Evolutionary conservation across 2,888 invertebrate genomes (phyloP), one percentile per base, ranked within the genome.

Genomic region (Drosophila silvestris): DNA sequence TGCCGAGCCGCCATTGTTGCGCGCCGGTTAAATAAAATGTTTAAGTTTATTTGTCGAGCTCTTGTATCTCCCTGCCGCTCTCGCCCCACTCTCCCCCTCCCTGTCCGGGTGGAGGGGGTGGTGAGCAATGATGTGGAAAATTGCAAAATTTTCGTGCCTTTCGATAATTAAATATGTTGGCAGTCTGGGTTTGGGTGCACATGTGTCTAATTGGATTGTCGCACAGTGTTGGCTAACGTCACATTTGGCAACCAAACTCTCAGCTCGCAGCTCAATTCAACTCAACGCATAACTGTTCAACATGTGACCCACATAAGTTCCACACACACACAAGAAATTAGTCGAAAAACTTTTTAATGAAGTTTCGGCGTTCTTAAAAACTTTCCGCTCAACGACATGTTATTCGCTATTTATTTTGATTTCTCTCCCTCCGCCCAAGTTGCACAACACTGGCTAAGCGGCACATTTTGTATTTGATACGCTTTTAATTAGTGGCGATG

Each of bases 401-500:
- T 88, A 72, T 77, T 74, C 74, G 64, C 79, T 88, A 88, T 85
- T 85, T 90, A 72, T 85, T 88, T 90, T 85, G 76, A 88, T 89
- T 82, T 90, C 68, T 33, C 61, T 41, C 41, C 30, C 41, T 22
- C 5, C 26, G 37, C 47, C 41, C 57, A 67, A 52, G 60, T 69
- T 77, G 59, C 73, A 51, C 80, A 77, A 70, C 69, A 74, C 79
- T 75, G 78, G 73, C 72, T 56, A 76, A 73, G 61, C 70, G 74
- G 78, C 90, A 57, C 76, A 77, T 85, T 83, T 77, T 77, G 76
- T 81, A 56, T 81, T 61, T 83, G 90, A 86, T 86, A 90, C 86
- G 84, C 83, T 89, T 90, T 86, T 86, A 86, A 90, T 86, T 90
- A 90, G 89, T 83, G 82, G 79, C 75, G 67, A 81, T 83, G 70